These are phyloP conservation scores for Tarsius wallacei DNA, from an alignment of 2,797 vertebrate species.

Conservation along the genomic window DNA sequence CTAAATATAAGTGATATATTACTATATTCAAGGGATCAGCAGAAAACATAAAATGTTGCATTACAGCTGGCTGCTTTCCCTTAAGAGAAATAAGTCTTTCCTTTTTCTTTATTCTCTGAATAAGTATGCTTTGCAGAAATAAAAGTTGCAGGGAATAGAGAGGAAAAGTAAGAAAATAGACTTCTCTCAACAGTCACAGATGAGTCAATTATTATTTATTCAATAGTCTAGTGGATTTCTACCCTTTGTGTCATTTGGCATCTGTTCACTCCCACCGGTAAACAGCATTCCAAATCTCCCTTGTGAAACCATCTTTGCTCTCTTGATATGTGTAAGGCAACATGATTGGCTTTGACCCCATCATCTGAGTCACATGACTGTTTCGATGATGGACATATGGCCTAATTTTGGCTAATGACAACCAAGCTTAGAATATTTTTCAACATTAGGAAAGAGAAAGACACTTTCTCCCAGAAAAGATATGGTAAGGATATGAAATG, in stretches of 20 bases:
- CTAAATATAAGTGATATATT: conserved; percentile 8
- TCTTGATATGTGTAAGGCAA: not conserved
- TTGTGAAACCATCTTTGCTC: not conserved
- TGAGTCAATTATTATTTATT: not conserved
- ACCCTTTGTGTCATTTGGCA: not conserved
- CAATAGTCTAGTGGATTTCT: too few species aligned
- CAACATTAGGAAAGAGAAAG: not conserved
- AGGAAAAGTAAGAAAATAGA: not conserved
- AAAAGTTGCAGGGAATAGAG: not conserved
- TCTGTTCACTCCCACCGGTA: not conserved
- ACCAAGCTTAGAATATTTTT: not conserved
- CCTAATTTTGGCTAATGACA: not conserved
- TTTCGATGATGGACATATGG: not conserved
- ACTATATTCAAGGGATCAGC: conserved; percentile 61
- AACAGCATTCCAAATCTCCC: not conserved
- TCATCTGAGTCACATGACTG: not conserved
- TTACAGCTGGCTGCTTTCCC: not conserved
- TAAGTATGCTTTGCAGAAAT: not conserved
- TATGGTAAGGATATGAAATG: not conserved
- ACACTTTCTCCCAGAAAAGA: not conserved
- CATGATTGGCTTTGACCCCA: too few species aligned
- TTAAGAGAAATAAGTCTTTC: not conserved
- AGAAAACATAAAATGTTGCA: not conserved
- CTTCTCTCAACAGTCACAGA: not conserved
- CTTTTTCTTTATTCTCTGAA: not conserved